Evolutionary conservation across 2,888 invertebrate species (phyloP), one percentile per base, ranked within the genome.

Genomic region (Thera obeliscata): DNA sequence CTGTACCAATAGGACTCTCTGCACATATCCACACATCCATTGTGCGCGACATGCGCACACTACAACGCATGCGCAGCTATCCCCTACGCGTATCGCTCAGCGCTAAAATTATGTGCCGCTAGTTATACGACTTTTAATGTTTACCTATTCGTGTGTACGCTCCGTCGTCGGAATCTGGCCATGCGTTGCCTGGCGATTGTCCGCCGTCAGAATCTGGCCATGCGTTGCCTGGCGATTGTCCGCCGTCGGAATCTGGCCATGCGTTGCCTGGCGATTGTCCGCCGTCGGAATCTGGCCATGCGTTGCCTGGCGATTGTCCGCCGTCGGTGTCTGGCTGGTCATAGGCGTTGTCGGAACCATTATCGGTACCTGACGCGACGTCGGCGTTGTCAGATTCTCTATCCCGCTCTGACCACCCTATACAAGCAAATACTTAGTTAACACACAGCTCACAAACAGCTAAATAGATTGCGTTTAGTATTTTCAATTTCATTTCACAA

Each of bases 331-430:
- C 56, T 56, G 56, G 43, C 4, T 41, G 38, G 12, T 56, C 8
- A 12, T 33, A 52, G 9, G 52, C 52, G 52, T 41, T 22, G 36
- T 57, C 58, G n/a, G 52, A 55, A n/a, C 54, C 46, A 54, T 48
- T 36, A 38, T 48, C 52, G 11, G 64, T 12, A 43, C 9, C 43
- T 36, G 64, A 52, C 8, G 56, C 49, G 33, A 3, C 52, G 33
- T 52, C 52, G 6, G 49, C 48, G 43, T 63, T 56, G 41, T 49
- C 63, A 50, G 63, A 63, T 43, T 12, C 64, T 35, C 50, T 35
- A 12, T 36, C 57, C 43, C 35, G 35, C 43, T 64, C 36, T 46
- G 64, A 58, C 3, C 54, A 64, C 46, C 46, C 64, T 64, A 64
- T 58, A 38, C 38, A 46, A 55, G 50, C 50, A 57, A 59, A 41